Evolutionary conservation across 1,140 invertebrate genomes (phyloP).

Genomic region (Brachionus calyciflorus): DNA sequence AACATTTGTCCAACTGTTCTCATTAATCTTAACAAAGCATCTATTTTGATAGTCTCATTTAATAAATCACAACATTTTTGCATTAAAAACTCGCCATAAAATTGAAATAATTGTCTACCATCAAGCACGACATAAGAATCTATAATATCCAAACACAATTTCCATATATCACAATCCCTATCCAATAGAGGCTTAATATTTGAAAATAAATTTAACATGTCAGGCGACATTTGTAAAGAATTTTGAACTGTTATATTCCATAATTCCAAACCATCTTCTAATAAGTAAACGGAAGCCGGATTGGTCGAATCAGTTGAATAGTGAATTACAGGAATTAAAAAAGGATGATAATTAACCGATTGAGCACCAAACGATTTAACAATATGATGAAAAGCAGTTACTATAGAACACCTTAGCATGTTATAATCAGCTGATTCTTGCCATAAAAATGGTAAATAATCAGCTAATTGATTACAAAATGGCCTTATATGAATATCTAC

Average conservation of each 20-base stretch:
- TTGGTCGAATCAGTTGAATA: constrained; percentile 74
- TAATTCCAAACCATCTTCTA: constrained; percentile 85
- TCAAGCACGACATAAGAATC: constrained; percentile 78
- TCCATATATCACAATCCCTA: constrained; percentile 76
- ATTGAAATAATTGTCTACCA: constrained; percentile 73
- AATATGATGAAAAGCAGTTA: constrained; percentile 77
- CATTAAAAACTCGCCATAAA: constrained; percentile 68
- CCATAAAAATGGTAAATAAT: constrained; percentile 82
- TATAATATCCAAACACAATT: constrained; percentile 73
- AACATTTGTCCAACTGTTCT: constrained; percentile 42
- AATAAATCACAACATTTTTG: constrained; percentile 69
- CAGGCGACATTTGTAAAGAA: constrained; percentile 61
- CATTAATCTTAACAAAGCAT: constrained; percentile 36
- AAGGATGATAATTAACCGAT: constrained; percentile 65
- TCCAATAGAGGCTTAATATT: constrained; percentile 76
- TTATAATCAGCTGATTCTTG: constrained; percentile 79
- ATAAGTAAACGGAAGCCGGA: constrained; percentile 77
- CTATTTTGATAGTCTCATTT: constrained; percentile 63
- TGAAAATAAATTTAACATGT: constrained; percentile 70
- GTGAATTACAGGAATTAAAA: constrained; percentile 74
- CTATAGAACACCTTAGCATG: constrained; percentile 84
- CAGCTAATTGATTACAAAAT: constrained; percentile 68
- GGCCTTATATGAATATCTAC: constrained; percentile 74
- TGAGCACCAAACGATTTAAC: constrained; percentile 68
- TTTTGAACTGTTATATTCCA: constrained; percentile 81